Conservation (phyloP, 1,140 invertebrate species). For the Neuroterus valhalla region DNA sequence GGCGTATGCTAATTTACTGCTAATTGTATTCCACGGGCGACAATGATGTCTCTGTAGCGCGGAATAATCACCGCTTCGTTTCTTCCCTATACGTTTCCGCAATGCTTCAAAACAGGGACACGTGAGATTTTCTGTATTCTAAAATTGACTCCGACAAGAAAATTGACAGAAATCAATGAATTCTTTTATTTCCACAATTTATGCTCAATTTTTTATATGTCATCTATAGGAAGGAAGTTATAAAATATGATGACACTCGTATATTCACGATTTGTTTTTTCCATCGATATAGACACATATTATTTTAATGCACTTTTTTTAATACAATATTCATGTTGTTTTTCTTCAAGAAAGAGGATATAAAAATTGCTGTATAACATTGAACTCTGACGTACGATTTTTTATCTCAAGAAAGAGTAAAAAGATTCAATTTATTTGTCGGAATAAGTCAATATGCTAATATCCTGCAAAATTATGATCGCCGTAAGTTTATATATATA, state of each 20-base stretch:
- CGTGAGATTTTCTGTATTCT: background rate
- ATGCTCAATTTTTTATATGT: background rate
- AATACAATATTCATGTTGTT: no score
- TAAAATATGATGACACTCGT: no score
- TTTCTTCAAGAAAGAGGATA: no score
- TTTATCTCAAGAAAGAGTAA: background rate
- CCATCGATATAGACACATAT: no score
- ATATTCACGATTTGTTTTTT: no score
- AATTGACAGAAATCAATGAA: background rate
- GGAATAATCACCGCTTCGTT: constrained; percentile 44
- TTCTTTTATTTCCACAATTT: background rate
- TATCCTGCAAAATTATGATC: no score
- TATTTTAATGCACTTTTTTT: no score
- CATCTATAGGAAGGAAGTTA: background rate
- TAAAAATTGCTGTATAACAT: no score
- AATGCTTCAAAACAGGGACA: background rate
- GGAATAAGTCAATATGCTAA: no score
- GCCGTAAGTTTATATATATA: no score
- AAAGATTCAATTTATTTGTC: no score
- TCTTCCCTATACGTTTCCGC: constrained; percentile 46
- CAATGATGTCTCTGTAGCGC: constrained; percentile 71
- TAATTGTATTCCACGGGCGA: constrained; percentile 75
- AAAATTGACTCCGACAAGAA: background rate
- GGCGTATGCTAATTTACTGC: constrained; percentile 75
- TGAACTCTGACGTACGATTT: background rate